These are phyloP conservation scores for Trissolcus japonicus DNA, from an alignment of 2,888 invertebrate species.

Conservation along the genomic window DNA sequence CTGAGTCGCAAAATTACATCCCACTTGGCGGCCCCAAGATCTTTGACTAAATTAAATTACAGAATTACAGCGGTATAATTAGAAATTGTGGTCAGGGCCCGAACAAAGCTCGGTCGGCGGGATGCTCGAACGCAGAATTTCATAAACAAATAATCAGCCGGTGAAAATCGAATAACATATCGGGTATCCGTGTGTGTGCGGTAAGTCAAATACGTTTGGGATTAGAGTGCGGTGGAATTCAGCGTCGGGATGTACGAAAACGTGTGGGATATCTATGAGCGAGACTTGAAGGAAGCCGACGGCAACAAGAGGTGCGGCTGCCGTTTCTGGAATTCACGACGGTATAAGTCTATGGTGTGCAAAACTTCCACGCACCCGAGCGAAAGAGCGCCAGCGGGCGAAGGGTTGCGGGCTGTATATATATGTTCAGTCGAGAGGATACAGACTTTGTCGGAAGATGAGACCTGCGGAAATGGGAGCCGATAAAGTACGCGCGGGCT, in stretches of 20 bases:
- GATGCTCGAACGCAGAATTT: too few species aligned
- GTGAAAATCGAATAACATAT: constrained; percentile 6
- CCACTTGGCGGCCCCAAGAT: too few species aligned
- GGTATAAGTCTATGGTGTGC: constrained; percentile 64
- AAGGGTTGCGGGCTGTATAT: constrained; percentile 54
- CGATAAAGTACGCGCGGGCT: constrained; percentile 31
- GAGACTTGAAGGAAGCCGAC: constrained; percentile 63
- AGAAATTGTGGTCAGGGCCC: too few species aligned
- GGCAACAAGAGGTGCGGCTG: constrained; percentile 48
- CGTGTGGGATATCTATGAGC: constrained; percentile 57
- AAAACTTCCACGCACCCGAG: constrained; percentile 68
- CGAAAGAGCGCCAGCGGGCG: constrained; percentile 42
- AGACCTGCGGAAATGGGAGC: constrained; percentile 30
- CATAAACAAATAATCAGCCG: constrained; percentile 9
- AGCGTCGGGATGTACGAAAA: constrained; percentile 53
- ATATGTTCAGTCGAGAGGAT: constrained; percentile 44
- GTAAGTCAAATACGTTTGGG: constrained; percentile 25
- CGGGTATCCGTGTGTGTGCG: not conserved
- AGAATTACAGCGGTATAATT: too few species aligned
- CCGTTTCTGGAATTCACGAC: constrained; percentile 64
- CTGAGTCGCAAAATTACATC: too few species aligned
- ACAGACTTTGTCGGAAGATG: constrained; percentile 18
- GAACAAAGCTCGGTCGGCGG: too few species aligned
- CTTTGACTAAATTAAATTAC: too few species aligned
- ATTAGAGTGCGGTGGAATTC: constrained; percentile 34